A percentile compares a stretch with the other conserved stretches of the same genome.
Conservation (phyloP, 2,888 invertebrate species). For the Himalopsyche tibetana region DNA sequence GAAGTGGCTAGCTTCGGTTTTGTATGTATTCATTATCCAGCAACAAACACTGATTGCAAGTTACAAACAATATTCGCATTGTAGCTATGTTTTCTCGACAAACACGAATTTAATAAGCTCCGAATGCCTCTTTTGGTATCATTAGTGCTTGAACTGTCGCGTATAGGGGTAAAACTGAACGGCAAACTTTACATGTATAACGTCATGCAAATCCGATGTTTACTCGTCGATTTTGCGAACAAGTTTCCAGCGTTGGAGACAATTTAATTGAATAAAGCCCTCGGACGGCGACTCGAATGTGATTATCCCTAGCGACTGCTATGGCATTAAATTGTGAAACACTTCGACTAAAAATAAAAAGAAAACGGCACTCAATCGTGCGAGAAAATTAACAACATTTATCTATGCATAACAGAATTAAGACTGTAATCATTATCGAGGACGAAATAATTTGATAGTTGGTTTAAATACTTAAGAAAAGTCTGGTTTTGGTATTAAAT, state of each 20-base stretch:
- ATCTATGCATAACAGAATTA: too few species aligned
- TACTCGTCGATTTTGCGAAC: slow-evolving; percentile 16
- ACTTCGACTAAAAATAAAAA: too few species aligned
- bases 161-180: background rate
- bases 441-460: too few species aligned
- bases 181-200: background rate
- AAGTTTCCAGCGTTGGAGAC: background rate
- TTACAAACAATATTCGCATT: background rate
- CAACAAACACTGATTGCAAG: too few species aligned
- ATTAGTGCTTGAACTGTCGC: background rate
- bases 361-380: too few species aligned
- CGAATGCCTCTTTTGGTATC: background rate
- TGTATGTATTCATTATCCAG: too few species aligned
- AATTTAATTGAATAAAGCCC: slow-evolving; percentile 27
- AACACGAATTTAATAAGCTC: background rate
- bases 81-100: background rate
- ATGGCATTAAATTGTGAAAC: too few species aligned
- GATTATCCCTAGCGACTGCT: background rate
- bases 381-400: too few species aligned
- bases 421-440: too few species aligned
- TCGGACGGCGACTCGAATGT: background rate
- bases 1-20: too few species aligned
- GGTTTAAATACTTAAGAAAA: too few species aligned
- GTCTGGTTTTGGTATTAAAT: too few species aligned
- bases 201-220: slow-evolving; percentile 23